Base-by-base conservation (phyloP, 1,140 invertebrate genomes). In the Harlomillsia oculata region DNA sequence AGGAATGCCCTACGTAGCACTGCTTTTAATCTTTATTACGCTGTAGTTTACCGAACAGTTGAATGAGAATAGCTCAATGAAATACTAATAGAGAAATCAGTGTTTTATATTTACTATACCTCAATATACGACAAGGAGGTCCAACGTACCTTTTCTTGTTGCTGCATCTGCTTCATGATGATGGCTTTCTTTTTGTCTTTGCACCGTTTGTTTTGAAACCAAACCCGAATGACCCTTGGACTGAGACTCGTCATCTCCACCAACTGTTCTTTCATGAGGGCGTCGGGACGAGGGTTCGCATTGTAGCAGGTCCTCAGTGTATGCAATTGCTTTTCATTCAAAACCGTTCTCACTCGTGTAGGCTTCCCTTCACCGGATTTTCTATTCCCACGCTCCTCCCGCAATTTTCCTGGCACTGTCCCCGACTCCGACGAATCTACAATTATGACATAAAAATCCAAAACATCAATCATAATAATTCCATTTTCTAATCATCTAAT, bases 131-230 rank as follows among this genome's bases (percentile, higher is more conserved):
- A n/a, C n/a, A n/a, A n/a, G n/a, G n/a, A n/a, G n/a, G n/a, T n/a
- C n/a, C n/a, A 44, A 34, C 72, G 70, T 78, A 96, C 93, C 85
- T 97, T 97, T 74, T 98, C 94, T 69, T 93, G 89, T 65, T 87
- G 81, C 81, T 96, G 89, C 72, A 97, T 89, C 73, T 97, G 88
- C 72, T 97, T 97, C 80, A 97, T 87, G 59, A 95, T 83, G 30
- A 97, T 88, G 32, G 87, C 92, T 68, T 90, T 86, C 76, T 99
- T 99, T 75, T 99, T 99, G 74, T 99, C 96, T 73, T 99, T 99
- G 76, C 95, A 99, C 28, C 96, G 75, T 72, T 99, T 99, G 75
- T 99, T 99, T 74, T 99, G 91, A 76, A 97, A 97, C 94, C 94
- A 98, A 16, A 97, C 94, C 67, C 94, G 79, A 67, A 97, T 97